A percentile compares a stretch with the other conserved stretches of the same genome.
These are phyloP conservation scores for Stictocephala bisonia DNA, from an alignment of 2,888 invertebrate species.

Conservation along the genomic window DNA sequence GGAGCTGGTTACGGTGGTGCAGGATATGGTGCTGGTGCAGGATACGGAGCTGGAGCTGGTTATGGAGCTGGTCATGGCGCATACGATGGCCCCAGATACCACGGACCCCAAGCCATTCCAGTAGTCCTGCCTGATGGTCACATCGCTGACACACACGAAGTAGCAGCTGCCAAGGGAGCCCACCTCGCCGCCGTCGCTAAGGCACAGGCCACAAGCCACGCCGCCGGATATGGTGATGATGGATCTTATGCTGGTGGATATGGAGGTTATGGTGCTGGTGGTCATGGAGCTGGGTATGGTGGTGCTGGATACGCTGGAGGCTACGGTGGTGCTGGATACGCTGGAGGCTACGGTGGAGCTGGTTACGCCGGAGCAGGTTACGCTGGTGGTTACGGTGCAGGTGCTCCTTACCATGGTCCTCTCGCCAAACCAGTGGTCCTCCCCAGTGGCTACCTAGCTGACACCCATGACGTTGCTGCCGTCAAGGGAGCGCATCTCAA, in stretches of 20 bases:
- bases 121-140: conserved; percentile 38
- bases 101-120: conserved; percentile 45
- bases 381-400: conserved; percentile 49
- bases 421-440: conserved; percentile 36
- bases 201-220: conserved; percentile 54
- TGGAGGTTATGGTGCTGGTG: conserved; percentile 44
- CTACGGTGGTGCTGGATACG: not conserved
- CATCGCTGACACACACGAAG: conserved; percentile 48
- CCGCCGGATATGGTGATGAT: conserved; percentile 48
- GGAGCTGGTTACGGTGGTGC: conserved; percentile 21
- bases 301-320: not conserved
- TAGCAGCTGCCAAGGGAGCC: conserved; percentile 47
- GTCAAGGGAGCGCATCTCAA: conserved; percentile 54
- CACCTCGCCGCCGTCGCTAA: conserved; percentile 46
- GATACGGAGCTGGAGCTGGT: not conserved
- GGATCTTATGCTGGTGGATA: conserved; percentile 38
- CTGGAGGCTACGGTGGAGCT: conserved; percentile 47
- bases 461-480: conserved; percentile 56
- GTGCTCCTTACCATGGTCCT: conserved; percentile 47
- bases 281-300: conserved; percentile 8
- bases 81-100: conserved; percentile 12
- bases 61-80: conserved; percentile 26
- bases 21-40: too few species aligned
- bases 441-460: conserved; percentile 50
- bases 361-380: conserved; percentile 35